Evolutionary conservation across 2,797 vertebrate genomes (phyloP), one percentile per base, ranked within the genome.

Genomic region (Orestias chungarensis): DNA sequence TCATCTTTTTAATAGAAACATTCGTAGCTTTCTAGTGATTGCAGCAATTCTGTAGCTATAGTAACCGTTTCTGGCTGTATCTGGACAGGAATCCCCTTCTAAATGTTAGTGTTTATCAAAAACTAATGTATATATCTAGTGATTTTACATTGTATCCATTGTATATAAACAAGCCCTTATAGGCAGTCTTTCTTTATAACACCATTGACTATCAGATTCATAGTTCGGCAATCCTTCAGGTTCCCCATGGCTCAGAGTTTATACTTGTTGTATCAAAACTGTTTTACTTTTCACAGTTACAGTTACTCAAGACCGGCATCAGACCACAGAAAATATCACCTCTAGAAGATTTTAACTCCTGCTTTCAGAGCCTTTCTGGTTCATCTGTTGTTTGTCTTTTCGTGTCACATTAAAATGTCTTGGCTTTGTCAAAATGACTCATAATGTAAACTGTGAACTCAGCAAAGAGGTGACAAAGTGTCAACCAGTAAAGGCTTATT

Each of bases 401-500:
- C 62, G 43, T 80, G 83, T 87, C 83, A 74, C 57, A 65, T 77
- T 79, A 80, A 90, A 90, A 40, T 40, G 35, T 40, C 59, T 40
- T 74, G 79, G 85, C 73, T 84, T 66, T 42, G 80, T 93, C 91
- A 89, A 72, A 79, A 72, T 87, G 85, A 87, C 82, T 93, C 86
- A 85, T 77, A 74, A 79, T 82, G 87, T 73, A 87, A 90, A 88
- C 76, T 73, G 81, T 88, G 89, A 89, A 81, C 82, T 71, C 88
- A 79, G 90, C 84, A 66, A n/a, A 85, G 91, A 82, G 86, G 87
- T 89, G 86, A 86, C 83, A 83, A 90, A 83, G 87, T 86, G 88
- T 88, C 85, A 79, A 73, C 85, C 80, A 86, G 87, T 79, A 74
- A 68, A 82, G 82, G 81, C 74, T 77, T 82, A 85, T 86, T 82